A percentile compares a stretch with the other conserved stretches of the same genome.
Conservation (phyloP, 2,113 vertebrate genomes). For the Oncorhynchus nerka region DNA sequence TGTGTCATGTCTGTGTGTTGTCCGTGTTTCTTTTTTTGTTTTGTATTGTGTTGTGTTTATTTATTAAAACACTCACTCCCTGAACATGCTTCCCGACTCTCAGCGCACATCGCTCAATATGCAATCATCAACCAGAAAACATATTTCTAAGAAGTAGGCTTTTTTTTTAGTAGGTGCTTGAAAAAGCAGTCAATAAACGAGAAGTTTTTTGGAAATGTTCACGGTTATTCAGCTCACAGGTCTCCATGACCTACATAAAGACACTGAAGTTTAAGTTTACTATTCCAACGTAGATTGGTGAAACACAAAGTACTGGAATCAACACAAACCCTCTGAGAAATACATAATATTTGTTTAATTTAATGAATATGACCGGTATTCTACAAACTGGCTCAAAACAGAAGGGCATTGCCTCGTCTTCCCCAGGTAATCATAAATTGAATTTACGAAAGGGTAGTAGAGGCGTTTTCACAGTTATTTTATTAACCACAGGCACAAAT, state of each 20-base stretch:
- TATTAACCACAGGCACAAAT: neutral
- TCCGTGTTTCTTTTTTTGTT: no score
- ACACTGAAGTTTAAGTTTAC: constrained; percentile 1
- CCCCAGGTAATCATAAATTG: neutral
- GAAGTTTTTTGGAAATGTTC: constrained; percentile 17
- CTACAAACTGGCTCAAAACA: neutral
- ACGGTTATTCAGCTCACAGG: constrained; percentile 25
- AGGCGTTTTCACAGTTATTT: neutral
- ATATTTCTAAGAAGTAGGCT: neutral
- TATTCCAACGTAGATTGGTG: neutral
- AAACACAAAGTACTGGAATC: neutral
- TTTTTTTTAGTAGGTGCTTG: neutral
- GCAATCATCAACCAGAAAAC: neutral
- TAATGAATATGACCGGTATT: neutral
- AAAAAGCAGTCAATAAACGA: constrained; percentile 25
- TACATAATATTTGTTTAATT: neutral
- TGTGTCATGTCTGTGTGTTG: no score
- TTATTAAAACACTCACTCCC: no score
- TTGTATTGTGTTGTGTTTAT: no score
- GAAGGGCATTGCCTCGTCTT: neutral
- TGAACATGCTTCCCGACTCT: no score
- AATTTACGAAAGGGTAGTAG: neutral
- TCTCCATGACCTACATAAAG: constrained; percentile 31
- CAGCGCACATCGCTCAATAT: no score
- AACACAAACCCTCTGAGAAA: neutral